Evolutionary conservation across 2,113 vertebrate species (phyloP), one percentile per base, ranked within the genome.

Genomic region (Isichthys henryi): DNA sequence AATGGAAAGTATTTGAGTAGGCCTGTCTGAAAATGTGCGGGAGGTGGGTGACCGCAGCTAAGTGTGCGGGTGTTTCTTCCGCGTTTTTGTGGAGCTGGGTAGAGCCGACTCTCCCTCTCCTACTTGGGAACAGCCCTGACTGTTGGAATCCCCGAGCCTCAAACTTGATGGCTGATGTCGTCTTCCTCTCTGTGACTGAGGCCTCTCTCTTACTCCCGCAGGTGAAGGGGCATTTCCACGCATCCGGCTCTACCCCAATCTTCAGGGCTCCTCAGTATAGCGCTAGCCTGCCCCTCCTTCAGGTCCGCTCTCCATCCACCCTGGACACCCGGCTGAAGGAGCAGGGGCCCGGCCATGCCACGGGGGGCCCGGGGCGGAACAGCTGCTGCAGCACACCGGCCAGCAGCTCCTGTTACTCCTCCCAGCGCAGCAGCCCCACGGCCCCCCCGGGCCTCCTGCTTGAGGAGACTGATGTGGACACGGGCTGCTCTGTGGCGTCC

Each of bases 401-500:
- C 27, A 94, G 94, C 56, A 96, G 50, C 88, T 92, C 91, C 77
- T 91, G 94, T 62, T 93, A 93, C 92, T 92, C 90, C 0, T 94
- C 91, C 9, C 89, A 93, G 31, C n/a, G 84, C 88, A 91, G 93
- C 93, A 92, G 93, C 90, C 92, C 93, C 0, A 89, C 94, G 9
- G 80, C 13, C 0, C 87, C 90, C 3, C 80, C 88, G 2, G 89
- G 89, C 23, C 90, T 89, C 43, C 58, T 88, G 0, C 88, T 91
- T 1, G 39, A 39, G 91, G 93, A 98, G 93, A 98, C 95, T 0
- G 92, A 98, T 1, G 97, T 98, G 0, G 98, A 99, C 94, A 99
- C 98, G 0, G 98, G 98, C 15, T 89, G 93, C 62, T 86, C 92
- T 52, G 89, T 93, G 88, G 58, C 3, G 19, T 39, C 27, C 39